Evolutionary conservation across 2,113 vertebrate genomes (phyloP).

Genomic region (Cettia cetti): DNA sequence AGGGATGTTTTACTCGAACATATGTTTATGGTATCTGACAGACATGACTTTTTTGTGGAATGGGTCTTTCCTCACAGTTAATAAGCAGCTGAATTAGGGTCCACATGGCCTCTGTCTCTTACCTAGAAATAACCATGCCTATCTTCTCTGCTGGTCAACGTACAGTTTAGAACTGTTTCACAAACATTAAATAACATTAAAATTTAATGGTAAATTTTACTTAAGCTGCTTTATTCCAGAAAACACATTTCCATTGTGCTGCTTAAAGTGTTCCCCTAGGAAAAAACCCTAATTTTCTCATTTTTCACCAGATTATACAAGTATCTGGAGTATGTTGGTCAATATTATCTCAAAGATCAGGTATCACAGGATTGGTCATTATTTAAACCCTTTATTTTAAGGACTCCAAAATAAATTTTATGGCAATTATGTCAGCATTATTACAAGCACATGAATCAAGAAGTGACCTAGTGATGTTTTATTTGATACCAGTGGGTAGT

Average conservation of each 20-base stretch:
- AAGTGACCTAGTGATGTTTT: neutral
- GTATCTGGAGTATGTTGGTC: neutral
- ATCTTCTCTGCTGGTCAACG: neutral
- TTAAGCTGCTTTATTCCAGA: neutral
- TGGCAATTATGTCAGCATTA: neutral
- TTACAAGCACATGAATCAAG: neutral
- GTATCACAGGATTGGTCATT: neutral
- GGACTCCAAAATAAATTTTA: neutral
- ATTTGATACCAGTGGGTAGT: neutral
- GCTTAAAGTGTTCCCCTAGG: accelerated
- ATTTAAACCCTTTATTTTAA: neutral
- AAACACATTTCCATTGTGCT: neutral
- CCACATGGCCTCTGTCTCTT: accelerated
- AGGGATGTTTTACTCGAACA: neutral
- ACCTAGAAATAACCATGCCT: neutral
- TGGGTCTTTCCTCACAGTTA: neutral
- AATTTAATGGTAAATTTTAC: neutral
- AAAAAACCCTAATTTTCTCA: neutral
- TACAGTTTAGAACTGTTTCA: neutral
- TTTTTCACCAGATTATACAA: neutral
- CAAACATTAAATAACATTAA: neutral
- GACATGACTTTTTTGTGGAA: neutral
- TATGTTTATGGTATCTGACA: neutral
- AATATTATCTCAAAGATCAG: neutral
- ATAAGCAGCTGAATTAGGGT: neutral